A percentile compares a stretch with the other conserved stretches of the same genome.
Conservation (phyloP, 2,888 invertebrate species). For the Didymodactylos carnosus region DNA sequence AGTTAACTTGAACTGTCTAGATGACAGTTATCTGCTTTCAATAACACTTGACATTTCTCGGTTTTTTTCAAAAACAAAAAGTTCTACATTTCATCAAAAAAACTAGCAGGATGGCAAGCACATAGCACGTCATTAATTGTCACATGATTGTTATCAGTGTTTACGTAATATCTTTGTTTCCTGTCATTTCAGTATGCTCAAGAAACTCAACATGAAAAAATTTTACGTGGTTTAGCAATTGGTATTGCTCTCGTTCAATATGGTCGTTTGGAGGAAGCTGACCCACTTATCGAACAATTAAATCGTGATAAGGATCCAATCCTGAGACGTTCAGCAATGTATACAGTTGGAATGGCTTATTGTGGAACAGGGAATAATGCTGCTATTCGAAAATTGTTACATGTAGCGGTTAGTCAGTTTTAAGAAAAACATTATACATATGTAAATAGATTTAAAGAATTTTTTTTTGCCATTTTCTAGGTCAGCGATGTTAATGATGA, state of each 20-base stretch:
- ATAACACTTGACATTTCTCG: no score
- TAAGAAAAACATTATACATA: neutral
- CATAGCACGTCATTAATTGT: no score
- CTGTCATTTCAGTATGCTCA: constrained; percentile 60
- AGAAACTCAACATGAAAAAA: constrained; percentile 94
- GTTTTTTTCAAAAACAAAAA: no score
- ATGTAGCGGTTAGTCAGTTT: constrained; percentile 54
- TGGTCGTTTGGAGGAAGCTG: constrained; percentile 83
- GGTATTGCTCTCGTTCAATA: constrained; percentile 92
- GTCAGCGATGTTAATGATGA: constrained; percentile 93
- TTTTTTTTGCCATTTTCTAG: no score
- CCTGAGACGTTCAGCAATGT: constrained; percentile 81
- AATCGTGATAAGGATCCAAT: constrained; percentile 82
- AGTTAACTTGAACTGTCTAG: no score
- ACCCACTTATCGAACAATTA: constrained; percentile 67
- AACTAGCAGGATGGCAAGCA: no score
- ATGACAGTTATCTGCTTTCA: no score
- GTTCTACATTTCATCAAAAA: no score
- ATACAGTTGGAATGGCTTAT: constrained; percentile 91
- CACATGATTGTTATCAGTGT: no score
- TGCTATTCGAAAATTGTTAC: constrained; percentile 75
- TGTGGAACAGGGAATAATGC: constrained; percentile 92
- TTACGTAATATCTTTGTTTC: no score
- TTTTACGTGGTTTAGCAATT: constrained; percentile 79
- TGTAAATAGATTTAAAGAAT: neutral